Evolutionary conservation across 37 sponge, comb jelly and placozoan species (phyloP), one percentile per base, ranked within the genome.

Genomic region (Axinella damicornis): DNA sequence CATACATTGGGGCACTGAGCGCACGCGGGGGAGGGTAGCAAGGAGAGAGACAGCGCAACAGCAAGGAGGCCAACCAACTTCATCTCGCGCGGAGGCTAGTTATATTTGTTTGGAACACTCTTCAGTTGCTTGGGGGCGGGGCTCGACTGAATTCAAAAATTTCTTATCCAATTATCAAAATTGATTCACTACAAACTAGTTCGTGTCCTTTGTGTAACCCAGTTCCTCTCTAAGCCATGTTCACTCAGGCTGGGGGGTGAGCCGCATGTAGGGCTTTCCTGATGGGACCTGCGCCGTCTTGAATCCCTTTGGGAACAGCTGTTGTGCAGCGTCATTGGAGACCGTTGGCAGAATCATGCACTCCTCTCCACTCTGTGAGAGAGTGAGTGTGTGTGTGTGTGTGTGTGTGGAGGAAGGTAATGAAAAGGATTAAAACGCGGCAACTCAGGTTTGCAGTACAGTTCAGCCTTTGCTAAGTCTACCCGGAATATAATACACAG

Each of bases 331-430:
- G 0, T 97, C 97, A 36, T 84, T 54, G 30, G 81, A 87, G 20
- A 99, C 97, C 14, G 83, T 82, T 37, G 99, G 99, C 41, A 99
- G 83, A 30, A 99, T 92, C 99, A 99, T 99, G 70, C 99, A 99
- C 33, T 92, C 83, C 41, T 87, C 99, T 41, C 99, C 99, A 32
- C 60, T 60, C 94, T 98, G 76, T 33, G 62, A n/a, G n/a, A n/a
- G n/a, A n/a, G n/a, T n/a, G n/a, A n/a, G n/a, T n/a, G 9, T 46
- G 46, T 46, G 46, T 46, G 46, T 46, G 46, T 9, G 46, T 46
- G 46, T 46, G 46, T 46, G 46, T 46, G 46, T 46, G 46, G 46
- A 12, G 9, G 46, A 46, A 9, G 9, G 46, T 12, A 9, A 9
- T 46, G 46, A 12, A 9, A 9, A 46, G 46, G 9, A 9, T 46